Conservation (phyloP, 2,888 invertebrate species). For the Patella caerulea region DNA sequence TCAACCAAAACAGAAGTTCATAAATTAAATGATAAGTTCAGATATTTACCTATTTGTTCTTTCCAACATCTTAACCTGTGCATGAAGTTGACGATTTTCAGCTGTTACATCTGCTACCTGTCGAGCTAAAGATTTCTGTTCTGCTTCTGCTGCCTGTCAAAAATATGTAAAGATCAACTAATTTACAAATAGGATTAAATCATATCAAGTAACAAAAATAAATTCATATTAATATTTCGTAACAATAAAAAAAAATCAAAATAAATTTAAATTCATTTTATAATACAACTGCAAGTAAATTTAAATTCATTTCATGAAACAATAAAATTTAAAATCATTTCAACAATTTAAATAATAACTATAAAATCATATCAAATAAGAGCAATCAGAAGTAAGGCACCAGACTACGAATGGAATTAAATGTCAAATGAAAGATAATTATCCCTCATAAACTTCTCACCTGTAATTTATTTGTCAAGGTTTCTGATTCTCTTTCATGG, state of each 20-base stretch:
- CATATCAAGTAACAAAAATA: too few relatives aligned
- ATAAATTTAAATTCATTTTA: too few relatives aligned
- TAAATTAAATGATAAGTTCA: not conserved
- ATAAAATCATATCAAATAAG: not conserved
- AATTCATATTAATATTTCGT: too few relatives aligned
- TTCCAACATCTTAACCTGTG: conserved; percentile 57
- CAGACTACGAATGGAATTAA: conserved; percentile 13
- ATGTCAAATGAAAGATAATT: not conserved
- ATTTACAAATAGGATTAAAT: too few relatives aligned
- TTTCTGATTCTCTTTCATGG: conserved; percentile 33
- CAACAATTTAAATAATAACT: not conserved
- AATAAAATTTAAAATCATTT: not conserved
- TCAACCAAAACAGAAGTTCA: not conserved
- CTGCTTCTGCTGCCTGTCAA: conserved; percentile 50
- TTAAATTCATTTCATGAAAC: too few relatives aligned
- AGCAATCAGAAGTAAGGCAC: not conserved
- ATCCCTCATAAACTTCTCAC: conserved; percentile 9
- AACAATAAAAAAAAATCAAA: too few relatives aligned
- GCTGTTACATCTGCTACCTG: conserved; percentile 54
- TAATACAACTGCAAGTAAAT: too few relatives aligned
- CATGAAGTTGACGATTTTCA: conserved; percentile 57
- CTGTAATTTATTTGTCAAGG: conserved; percentile 24
- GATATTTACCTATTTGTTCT: conserved; percentile 56
- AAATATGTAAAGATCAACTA: not conserved
- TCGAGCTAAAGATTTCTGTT: conserved; percentile 50